phyloP scores from a whole-genome alignment of 92 coral and sea anemone species.

The Phenganax stokvisi region DNA sequence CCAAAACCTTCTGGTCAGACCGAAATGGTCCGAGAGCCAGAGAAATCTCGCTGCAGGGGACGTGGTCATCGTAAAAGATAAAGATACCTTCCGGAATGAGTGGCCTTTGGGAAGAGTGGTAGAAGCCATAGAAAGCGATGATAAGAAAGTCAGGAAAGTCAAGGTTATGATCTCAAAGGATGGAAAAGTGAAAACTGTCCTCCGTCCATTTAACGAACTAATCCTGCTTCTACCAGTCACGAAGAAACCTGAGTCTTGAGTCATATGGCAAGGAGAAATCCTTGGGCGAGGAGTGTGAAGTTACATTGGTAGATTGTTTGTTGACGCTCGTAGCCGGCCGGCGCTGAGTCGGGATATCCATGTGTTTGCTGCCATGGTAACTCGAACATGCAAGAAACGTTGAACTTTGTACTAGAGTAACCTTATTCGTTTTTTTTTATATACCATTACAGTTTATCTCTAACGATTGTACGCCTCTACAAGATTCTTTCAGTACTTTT shows the following conservation, averaged over 20 bases:
- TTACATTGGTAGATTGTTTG: neutral
- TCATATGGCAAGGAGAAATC: slow-evolving; percentile 24
- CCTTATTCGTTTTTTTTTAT: no score
- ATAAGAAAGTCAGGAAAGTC: slow-evolving; percentile 44
- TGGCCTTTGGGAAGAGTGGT: slow-evolving; percentile 50
- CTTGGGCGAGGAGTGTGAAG: slow-evolving; percentile 49
- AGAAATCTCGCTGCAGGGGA: slow-evolving; percentile 46
- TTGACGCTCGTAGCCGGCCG: no score
- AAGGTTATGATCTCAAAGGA: slow-evolving; percentile 3
- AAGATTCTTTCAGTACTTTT: no score
- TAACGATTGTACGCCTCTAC: no score
- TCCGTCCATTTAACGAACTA: slow-evolving; percentile 39
- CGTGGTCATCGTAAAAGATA: slow-evolving; percentile 42
- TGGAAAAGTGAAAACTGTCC: slow-evolving; percentile 12
- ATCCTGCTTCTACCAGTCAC: slow-evolving; percentile 1
- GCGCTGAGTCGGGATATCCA: no score
- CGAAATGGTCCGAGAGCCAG: slow-evolving; percentile 40
- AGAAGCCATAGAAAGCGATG: slow-evolving; percentile 43
- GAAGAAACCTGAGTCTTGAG: no score
- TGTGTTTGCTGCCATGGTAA: no score
- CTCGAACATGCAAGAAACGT: no score
- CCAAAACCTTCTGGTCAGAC: slow-evolving; percentile 45
- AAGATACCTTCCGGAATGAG: slow-evolving; percentile 32
- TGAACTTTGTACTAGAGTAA: no score
- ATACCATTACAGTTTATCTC: no score